Percentiles rank a stretch among this genome's conserved stretches.
Conservation (phyloP, 1,140 invertebrate species). For the Anagrus nilaparvatae region DNA sequence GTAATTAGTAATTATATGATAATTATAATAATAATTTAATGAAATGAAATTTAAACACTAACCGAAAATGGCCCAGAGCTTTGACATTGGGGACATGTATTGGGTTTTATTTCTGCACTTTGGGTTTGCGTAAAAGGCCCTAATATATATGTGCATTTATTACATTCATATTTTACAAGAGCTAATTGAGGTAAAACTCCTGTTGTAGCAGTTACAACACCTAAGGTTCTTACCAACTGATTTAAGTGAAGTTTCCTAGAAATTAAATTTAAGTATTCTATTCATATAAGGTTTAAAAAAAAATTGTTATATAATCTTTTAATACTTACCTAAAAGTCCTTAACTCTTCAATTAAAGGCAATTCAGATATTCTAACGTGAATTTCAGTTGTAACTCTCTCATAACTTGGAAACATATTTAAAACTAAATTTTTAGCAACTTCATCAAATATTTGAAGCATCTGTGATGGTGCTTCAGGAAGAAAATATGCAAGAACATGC, state of each 20-base stretch:
- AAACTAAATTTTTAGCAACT: slow-evolving; percentile 88
- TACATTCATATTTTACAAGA: slow-evolving; percentile 95
- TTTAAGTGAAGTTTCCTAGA: slow-evolving; percentile 90
- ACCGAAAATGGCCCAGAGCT: slow-evolving; percentile 92
- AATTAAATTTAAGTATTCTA: not conserved
- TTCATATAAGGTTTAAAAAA: not conserved
- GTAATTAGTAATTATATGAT: slow-evolving; percentile 20
- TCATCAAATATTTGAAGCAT: slow-evolving; percentile 94
- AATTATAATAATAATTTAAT: not conserved
- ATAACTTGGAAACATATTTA: slow-evolving; percentile 93
- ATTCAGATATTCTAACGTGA: slow-evolving; percentile 87
- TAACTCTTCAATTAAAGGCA: slow-evolving; percentile 93
- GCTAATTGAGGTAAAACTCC: slow-evolving; percentile 92
- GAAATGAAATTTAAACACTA: slow-evolving; percentile 24
- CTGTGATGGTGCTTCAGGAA: slow-evolving; percentile 94
- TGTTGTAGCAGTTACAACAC: slow-evolving; percentile 93
- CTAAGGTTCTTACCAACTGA: slow-evolving; percentile 84
- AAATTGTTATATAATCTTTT: slow-evolving; percentile 4
- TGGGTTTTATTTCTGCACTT: slow-evolving; percentile 88
- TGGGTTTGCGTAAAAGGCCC: slow-evolving; percentile 95
- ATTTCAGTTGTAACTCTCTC: slow-evolving; percentile 87
- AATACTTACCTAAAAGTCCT: slow-evolving; percentile 68
- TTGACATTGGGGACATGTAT: slow-evolving; percentile 96
- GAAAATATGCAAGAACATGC: slow-evolving; percentile 89
- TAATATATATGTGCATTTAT: slow-evolving; percentile 87